Conservation (phyloP, 2,797 vertebrate genomes). For the Urocyon cinereoargenteus region DNA sequence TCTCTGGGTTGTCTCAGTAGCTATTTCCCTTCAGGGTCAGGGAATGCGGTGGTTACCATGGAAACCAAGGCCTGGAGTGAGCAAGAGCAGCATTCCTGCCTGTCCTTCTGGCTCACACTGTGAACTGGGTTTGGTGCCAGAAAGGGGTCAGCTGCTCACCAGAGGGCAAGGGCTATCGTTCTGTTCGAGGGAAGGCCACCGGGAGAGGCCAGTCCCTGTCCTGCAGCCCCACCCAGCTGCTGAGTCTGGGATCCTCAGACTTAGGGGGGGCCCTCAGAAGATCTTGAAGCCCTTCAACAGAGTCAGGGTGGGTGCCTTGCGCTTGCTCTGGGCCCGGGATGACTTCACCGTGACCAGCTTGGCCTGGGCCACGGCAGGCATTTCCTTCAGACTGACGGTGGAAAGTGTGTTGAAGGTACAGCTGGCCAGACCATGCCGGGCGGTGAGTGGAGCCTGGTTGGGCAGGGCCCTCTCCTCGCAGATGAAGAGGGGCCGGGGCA, state of each 20-base stretch:
- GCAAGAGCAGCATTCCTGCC: not conserved
- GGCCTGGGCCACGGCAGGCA: slow-evolving; percentile 93
- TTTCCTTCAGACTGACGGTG: slow-evolving; percentile 92
- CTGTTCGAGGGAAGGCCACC: not conserved
- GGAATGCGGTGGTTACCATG: not conserved
- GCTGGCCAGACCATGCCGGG: slow-evolving; percentile 87
- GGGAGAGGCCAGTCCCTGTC: not conserved
- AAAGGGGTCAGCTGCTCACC: not conserved
- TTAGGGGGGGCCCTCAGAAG: slow-evolving; percentile 88
- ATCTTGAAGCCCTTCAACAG: slow-evolving; percentile 97
- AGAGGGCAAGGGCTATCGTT: not conserved
- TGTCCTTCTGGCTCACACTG: not conserved
- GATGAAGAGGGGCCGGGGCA: slow-evolving; percentile 89
- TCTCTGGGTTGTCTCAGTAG: not conserved
- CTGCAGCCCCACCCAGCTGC: not conserved
- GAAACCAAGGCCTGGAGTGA: not conserved
- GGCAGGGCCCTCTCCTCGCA: slow-evolving; percentile 90
- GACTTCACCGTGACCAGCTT: slow-evolving; percentile 96
- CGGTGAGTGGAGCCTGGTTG: slow-evolving; percentile 79
- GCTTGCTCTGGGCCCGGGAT: slow-evolving; percentile 95
- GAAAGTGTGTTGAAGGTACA: slow-evolving; percentile 88
- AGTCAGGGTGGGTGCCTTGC: slow-evolving; percentile 94
- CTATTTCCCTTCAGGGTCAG: not conserved
- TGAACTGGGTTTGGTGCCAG: not conserved
- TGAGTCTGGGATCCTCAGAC: not conserved